Evolutionary conservation across 2,797 vertebrate species (phyloP), one percentile per base, ranked within the genome.

Genomic region (Psittacula derbiana): DNA sequence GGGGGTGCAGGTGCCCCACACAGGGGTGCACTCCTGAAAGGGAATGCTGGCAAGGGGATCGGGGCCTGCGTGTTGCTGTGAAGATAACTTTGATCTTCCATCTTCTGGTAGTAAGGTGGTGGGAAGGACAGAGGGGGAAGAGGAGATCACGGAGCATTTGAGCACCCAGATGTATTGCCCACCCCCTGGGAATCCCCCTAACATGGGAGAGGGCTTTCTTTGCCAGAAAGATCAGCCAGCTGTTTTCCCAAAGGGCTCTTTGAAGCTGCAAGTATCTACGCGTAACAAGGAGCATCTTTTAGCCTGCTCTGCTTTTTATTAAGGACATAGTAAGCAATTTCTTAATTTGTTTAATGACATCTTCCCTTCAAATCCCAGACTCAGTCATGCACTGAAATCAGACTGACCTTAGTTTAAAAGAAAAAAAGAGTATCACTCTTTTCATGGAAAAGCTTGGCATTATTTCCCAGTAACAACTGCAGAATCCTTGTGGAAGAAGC

Each of bases 141-240:
- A 85, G 65, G 57, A 94, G 78, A 90, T 84, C 78, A 85, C 74
- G 91, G 60, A 65, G 53, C 6, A 0, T 1, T 3, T 58, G 80
- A 91, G 61, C 71, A 80, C 41, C 16, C 73, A 84, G 88, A 86
- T 38, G 43, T 86, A 84, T 11, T 88, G 72, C 84, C 86, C 82
- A 88, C 62, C 75, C 72, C 87, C 84, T 89, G 93, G 93, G 91
- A 96, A 96, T 92, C 75, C 82, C 80, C 92, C 0, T 0, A 92
- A 62, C 25, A 62, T 16, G 65, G 58, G 80, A 90, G 83, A 88
- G 33, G 19, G 40, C 28, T 86, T 84, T 50, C 67, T 90, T 53
- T 94, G 92, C 92, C 95, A 95, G 88, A 93, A 88, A 91, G 66
- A 70, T 86, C 76, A 94, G 79, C 80, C 95, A 96, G 82, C 82